Evolutionary conservation across 2,888 invertebrate species (phyloP).

Genomic region (Cerceris rybyensis): DNA sequence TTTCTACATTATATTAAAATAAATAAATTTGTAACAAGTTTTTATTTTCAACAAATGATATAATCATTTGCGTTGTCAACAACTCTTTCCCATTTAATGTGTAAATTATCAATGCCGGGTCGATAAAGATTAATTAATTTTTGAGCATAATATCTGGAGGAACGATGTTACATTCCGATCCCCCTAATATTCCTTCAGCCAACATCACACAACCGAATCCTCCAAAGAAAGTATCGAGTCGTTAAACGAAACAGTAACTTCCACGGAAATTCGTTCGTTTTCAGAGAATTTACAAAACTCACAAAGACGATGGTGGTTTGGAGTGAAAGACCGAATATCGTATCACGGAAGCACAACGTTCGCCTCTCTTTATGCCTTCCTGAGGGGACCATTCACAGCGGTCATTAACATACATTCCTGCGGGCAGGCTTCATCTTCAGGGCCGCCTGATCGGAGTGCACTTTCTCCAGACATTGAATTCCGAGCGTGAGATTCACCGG

Average conservation of each 20-base stretch:
- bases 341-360: slow-evolving; percentile 32
- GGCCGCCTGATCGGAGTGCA: slow-evolving; percentile 64
- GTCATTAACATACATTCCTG: slow-evolving; percentile 74
- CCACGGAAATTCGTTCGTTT: slow-evolving; percentile 16
- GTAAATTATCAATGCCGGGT: too few species aligned
- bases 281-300: slow-evolving; percentile 15
- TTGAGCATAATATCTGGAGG: too few species aligned
- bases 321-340: slow-evolving; percentile 5
- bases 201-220: too few species aligned
- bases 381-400: slow-evolving; percentile 31
- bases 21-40: too few species aligned
- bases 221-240: too few species aligned
- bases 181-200: too few species aligned
- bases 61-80: too few species aligned
- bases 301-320: slow-evolving; percentile 7
- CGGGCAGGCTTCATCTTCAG: slow-evolving; percentile 67
- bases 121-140: too few species aligned
- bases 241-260: neutral
- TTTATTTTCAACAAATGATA: too few species aligned
- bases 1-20: too few species aligned
- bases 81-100: too few species aligned
- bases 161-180: too few species aligned
- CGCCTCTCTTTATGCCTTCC: neutral
- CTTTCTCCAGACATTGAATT: slow-evolving; percentile 74
- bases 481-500: slow-evolving; percentile 67